A percentile compares a stretch with the other conserved stretches of the same genome.
phyloP scores from a whole-genome alignment of 2,113 vertebrate genomes.

The Thunnus maccoyii region DNA sequence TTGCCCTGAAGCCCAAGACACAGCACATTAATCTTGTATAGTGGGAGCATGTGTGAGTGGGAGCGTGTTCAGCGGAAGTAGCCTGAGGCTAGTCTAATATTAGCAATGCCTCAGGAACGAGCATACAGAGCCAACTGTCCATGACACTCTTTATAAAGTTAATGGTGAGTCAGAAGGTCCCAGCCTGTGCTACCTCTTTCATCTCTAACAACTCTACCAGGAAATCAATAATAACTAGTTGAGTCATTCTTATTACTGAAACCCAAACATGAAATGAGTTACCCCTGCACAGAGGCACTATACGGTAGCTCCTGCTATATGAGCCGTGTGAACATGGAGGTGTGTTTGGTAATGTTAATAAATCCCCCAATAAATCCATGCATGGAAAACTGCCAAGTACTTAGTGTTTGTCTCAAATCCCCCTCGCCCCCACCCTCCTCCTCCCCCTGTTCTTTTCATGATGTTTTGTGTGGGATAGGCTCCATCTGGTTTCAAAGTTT shows the following conservation, averaged over 20 bases:
- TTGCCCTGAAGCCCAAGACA: constrained; percentile 58
- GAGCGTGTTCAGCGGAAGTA: constrained; percentile 35
- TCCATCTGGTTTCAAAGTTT: constrained; percentile 76
- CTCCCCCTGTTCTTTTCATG: constrained; percentile 48
- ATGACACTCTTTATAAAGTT: constrained; percentile 33
- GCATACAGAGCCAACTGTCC: constrained; percentile 39
- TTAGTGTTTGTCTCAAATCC: constrained; percentile 59
- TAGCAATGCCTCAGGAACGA: constrained; percentile 52
- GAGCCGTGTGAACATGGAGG: constrained; percentile 36
- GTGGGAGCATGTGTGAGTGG: constrained; percentile 42
- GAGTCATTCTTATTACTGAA: constrained; percentile 14
- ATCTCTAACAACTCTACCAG: constrained; percentile 33
- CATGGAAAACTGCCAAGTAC: constrained; percentile 65
- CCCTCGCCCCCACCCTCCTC: neutral
- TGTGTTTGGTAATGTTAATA: constrained; percentile 40
- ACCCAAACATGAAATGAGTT: constrained; percentile 11
- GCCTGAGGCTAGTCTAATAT: constrained; percentile 56
- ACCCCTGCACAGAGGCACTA: neutral
- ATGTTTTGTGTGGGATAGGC: constrained; percentile 66
- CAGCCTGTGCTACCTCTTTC: constrained; percentile 16
- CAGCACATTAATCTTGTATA: constrained; percentile 67
- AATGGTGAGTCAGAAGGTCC: constrained; percentile 42
- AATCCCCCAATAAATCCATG: constrained; percentile 42
- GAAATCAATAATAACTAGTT: constrained; percentile 34
- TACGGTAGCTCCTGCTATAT: constrained; percentile 1